These are phyloP conservation scores for Polymixis lichenea DNA, from an alignment of 2,888 invertebrate species.

Conservation along the genomic window DNA sequence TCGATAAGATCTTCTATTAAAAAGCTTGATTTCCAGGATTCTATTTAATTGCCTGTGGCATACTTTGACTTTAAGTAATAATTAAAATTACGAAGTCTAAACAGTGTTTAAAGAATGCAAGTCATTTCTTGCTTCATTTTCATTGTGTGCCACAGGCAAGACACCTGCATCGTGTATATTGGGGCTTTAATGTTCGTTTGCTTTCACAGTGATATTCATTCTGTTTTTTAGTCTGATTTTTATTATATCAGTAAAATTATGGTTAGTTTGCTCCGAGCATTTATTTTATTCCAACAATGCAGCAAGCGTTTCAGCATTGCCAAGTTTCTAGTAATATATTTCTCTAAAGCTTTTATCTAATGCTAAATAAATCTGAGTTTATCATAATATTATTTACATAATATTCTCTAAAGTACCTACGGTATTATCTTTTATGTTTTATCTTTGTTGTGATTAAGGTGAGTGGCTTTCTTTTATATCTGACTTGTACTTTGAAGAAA, in stretches of 20 bases:
- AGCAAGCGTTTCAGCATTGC: constrained; percentile 45
- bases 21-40: too few relatives aligned
- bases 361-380: constrained; percentile 67
- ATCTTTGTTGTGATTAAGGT: constrained; percentile 52
- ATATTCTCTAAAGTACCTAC: constrained; percentile 63
- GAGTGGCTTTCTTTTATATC: not conserved
- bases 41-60: too few relatives aligned
- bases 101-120: too few relatives aligned
- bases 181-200: not conserved
- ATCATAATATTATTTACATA: constrained; percentile 71
- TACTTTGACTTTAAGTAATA: too few relatives aligned
- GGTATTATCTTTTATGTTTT: constrained; percentile 48
- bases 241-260: constrained; percentile 1
- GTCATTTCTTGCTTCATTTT: too few relatives aligned
- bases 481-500: not conserved
- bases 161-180: too few relatives aligned
- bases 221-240: not conserved
- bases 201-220: constrained; percentile 21
- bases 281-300: constrained; percentile 19
- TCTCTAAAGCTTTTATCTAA: constrained; percentile 69
- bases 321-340: constrained; percentile 53
- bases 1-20: not conserved
- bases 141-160: too few relatives aligned
- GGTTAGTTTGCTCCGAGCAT: not conserved
- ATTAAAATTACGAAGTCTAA: too few relatives aligned